These are phyloP conservation scores for Brachionus angularis DNA, from an alignment of 1,140 invertebrate species.

Conservation along the genomic window DNA sequence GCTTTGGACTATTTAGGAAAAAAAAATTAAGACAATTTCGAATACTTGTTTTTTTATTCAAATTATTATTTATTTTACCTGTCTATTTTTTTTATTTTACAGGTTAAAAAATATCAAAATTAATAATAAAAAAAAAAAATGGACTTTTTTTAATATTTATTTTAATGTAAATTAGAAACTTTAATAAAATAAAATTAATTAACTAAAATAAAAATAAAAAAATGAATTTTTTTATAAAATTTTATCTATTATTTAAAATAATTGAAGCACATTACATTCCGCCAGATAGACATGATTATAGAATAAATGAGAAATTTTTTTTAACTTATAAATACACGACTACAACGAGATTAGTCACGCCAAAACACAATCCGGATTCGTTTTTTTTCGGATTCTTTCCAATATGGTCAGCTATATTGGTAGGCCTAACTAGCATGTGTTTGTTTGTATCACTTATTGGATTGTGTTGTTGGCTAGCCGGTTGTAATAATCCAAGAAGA, in stretches of 20 bases:
- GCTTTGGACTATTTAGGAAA: no score
- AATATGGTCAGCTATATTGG: constrained; percentile 34
- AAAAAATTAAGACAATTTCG: no score
- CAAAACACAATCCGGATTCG: not conserved
- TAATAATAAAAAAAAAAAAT: no score
- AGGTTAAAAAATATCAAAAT: no score
- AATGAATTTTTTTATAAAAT: not conserved
- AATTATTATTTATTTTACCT: no score
- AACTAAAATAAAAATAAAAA: not conserved
- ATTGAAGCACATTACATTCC: not conserved
- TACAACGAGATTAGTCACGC: not conserved
- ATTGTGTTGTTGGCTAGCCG: constrained; percentile 22
- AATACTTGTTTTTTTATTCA: no score
- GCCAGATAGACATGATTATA: not conserved
- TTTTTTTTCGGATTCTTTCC: constrained; percentile 37
- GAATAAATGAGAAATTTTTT: not conserved
- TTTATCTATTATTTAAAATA: no score
- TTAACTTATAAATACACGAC: constrained; percentile 14
- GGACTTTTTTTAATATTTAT: no score
- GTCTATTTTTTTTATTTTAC: no score
- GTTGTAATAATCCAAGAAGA: constrained; percentile 25
- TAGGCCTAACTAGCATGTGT: constrained; percentile 16
- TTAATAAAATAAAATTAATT: not conserved
- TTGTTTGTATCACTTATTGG: not conserved
- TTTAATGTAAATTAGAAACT: no score